These are phyloP conservation scores for Petrocephalus sullivani DNA, from an alignment of 2,797 vertebrate genomes.

Conservation along the genomic window DNA sequence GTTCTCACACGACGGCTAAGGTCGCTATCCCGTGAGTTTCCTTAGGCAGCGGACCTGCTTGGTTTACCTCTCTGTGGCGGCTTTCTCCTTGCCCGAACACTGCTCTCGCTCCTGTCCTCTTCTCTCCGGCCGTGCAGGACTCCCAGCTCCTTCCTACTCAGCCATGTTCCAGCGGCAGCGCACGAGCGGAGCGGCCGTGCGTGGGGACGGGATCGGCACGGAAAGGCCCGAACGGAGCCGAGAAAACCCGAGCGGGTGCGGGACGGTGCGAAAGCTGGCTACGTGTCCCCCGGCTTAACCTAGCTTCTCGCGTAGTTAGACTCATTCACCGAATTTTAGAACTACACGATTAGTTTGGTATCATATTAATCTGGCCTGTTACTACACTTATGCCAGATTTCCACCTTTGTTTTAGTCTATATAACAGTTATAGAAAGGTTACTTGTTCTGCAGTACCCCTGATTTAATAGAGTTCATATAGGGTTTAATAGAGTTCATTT, in stretches of 20 bases:
- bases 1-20: conserved; percentile 26
- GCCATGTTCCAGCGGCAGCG: conserved; percentile 68
- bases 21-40: background rate
- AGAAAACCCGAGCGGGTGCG: conserved; percentile 53
- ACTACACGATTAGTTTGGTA: background rate
- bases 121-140: conserved; percentile 39
- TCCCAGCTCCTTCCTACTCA: conserved; percentile 54
- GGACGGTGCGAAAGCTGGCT: background rate
- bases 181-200: conserved; percentile 38
- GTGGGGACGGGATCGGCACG: conserved; percentile 33
- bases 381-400: background rate
- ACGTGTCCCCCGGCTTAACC: background rate
- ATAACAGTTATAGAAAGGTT: background rate
- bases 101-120: conserved; percentile 32
- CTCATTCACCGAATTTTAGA: background rate
- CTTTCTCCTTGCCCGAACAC: conserved; percentile 25
- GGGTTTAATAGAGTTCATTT: background rate
- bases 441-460: background rate
- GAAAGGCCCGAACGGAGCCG: background rate
- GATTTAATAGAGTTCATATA: background rate
- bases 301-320: background rate
- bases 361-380: background rate
- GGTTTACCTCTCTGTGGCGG: conserved; percentile 7
- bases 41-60: conserved; percentile 16
- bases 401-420: background rate